Evolutionary conservation across 1,140 invertebrate species (phyloP), one percentile per base, ranked within the genome.

Genomic region (Lineus longissimus): DNA sequence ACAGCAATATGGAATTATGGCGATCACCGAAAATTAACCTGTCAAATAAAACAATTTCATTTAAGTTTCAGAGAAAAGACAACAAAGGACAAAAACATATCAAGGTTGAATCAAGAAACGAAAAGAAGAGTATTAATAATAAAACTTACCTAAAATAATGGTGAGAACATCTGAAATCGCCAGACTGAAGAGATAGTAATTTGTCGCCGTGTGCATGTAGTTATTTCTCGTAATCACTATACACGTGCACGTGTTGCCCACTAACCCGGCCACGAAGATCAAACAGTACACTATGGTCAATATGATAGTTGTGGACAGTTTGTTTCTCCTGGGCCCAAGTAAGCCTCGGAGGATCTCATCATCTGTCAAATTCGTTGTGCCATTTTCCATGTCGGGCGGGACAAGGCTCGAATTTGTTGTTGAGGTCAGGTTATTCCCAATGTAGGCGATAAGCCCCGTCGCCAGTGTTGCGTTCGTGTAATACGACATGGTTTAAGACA

Each of bases 81-180:
- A n/a, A n/a, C n/a, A n/a, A n/a, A n/a, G n/a, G n/a, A n/a, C n/a
- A n/a, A n/a, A n/a, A n/a, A n/a, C n/a, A n/a, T n/a, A n/a, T n/a
- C n/a, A n/a, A n/a, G n/a, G n/a, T n/a, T n/a, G n/a, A n/a, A n/a
- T n/a, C n/a, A n/a, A n/a, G n/a, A n/a, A n/a, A n/a, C n/a, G n/a
- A n/a, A n/a, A 36, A 36, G 33, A 7, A 4, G 33, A 36, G 15
- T 36, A 36, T 36, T 9, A 23, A 27, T 55, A 23, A n/a, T 43
- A 15, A 62, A 58, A 29, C 86, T 86, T 65, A 64, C 76, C 77
- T 29, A 85, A 66, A 1, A 86, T 56, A 1, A 98, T 84, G 1
- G 96, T 84, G 7, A 97, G 79, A 25, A 98, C 85, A 78, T 98
- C 96, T 0, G 94, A 95, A 36, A 98, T 84, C 1, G 95, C 94